phyloP scores from a whole-genome alignment of 2,113 vertebrate genomes.

The Catharus bicknelli region DNA sequence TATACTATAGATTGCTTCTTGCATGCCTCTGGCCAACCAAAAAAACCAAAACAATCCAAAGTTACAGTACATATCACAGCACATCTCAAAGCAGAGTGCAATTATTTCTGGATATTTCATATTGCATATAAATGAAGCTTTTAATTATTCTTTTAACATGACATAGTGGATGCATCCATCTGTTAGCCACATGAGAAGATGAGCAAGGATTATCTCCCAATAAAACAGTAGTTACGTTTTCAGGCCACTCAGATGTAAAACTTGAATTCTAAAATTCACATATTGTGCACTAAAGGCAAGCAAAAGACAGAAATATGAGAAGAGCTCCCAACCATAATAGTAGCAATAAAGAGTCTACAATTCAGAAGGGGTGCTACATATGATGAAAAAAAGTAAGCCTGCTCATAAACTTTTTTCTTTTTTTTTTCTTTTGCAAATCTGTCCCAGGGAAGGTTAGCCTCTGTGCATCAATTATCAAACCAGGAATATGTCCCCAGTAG shows the following conservation, averaged over 20 bases:
- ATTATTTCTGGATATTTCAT: slow-evolving; percentile 41
- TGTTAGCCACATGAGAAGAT: not conserved
- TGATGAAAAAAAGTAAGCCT: not conserved
- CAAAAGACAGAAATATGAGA: not conserved
- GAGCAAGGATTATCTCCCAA: slow-evolving; percentile 5
- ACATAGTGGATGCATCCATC: slow-evolving; percentile 15
- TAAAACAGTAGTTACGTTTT: not conserved
- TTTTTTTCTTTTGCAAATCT: not conserved
- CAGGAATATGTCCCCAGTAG: not conserved
- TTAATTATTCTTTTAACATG: slow-evolving; percentile 56
- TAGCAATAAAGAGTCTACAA: not conserved
- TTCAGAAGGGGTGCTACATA: not conserved
- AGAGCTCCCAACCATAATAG: not conserved
- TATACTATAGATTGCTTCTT: slow-evolving; percentile 77
- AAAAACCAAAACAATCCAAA: slow-evolving; percentile 72
- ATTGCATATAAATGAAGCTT: slow-evolving; percentile 38
- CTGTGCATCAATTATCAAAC: slow-evolving; percentile 7
- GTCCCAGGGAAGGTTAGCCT: not conserved
- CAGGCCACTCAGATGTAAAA: not conserved
- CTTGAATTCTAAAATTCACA: not conserved
- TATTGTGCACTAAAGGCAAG: not conserved
- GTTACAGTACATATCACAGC: slow-evolving; percentile 60
- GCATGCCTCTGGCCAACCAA: slow-evolving; percentile 70
- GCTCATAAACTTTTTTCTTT: not conserved
- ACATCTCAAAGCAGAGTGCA: not conserved